These are phyloP conservation scores for Caenorhabditis plicata DNA, from an alignment of 2,888 invertebrate genomes.

Conservation along the genomic window DNA sequence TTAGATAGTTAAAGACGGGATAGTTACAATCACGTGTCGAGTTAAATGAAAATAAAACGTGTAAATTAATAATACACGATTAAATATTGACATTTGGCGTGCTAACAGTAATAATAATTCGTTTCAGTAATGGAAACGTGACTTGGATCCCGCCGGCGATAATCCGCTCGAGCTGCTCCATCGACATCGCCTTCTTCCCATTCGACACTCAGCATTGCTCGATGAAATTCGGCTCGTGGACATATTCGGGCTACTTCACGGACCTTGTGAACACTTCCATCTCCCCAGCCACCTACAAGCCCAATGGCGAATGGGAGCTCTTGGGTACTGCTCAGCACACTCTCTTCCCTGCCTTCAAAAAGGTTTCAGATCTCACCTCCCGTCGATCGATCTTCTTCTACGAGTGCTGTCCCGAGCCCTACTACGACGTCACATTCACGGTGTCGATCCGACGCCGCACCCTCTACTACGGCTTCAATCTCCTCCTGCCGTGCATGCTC, in stretches of 20 bases:
- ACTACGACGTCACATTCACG: slow-evolving; percentile 89
- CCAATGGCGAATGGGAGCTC: slow-evolving; percentile 72
- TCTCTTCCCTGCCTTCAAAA: too few relatives aligned
- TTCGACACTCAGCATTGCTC: slow-evolving; percentile 58
- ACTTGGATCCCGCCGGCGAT: slow-evolving; percentile 61
- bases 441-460: slow-evolving; percentile 80
- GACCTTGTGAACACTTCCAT: slow-evolving; percentile 67
- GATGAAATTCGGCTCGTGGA: slow-evolving; percentile 90
- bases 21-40: too few relatives aligned
- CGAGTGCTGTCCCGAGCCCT: slow-evolving; percentile 66
- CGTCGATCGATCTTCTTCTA: slow-evolving; percentile 57
- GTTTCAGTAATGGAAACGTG: slow-evolving; percentile 59
- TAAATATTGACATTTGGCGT: slow-evolving; percentile 68
- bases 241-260: slow-evolving; percentile 70
- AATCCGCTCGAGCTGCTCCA: slow-evolving; percentile 50
- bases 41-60: too few relatives aligned
- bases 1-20: too few relatives aligned
- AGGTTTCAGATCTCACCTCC: too few relatives aligned
- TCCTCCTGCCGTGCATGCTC: slow-evolving; percentile 97
- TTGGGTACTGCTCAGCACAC: too few relatives aligned
- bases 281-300: slow-evolving; percentile 70
- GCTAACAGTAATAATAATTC: not conserved
- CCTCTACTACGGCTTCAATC: slow-evolving; percentile 76
- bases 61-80: too few relatives aligned
- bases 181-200: slow-evolving; percentile 56